Percentiles rank a stretch among this genome's conserved stretches.
These are phyloP conservation scores for Indicator maculatus DNA, from an alignment of 2,113 vertebrate species.

Conservation along the genomic window DNA sequence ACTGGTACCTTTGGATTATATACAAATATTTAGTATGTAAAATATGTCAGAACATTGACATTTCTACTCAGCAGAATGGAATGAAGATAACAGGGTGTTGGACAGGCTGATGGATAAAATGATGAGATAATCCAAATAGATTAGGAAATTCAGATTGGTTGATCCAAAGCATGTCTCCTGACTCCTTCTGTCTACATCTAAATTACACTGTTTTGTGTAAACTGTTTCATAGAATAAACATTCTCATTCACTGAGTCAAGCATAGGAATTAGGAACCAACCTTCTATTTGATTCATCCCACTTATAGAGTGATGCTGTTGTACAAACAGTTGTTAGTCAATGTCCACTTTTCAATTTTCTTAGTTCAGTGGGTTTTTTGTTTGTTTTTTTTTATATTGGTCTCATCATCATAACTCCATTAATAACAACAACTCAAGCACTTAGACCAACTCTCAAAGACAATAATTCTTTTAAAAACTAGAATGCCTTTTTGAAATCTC, in stretches of 20 bases:
- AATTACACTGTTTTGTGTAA: not conserved
- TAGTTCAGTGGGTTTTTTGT: accelerated
- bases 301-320: not conserved
- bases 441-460: not conserved
- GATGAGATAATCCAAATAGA: not conserved
- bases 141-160: not conserved
- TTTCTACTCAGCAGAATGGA: not conserved
- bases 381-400: not conserved
- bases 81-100: not conserved
- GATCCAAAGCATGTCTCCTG: not conserved
- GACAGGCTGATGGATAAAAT: not conserved
- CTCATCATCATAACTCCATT: not conserved
- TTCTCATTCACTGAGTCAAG: not conserved
- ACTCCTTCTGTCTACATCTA: not conserved
- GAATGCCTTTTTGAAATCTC: not conserved
- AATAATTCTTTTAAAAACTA: not conserved
- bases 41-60: not conserved
- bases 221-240: not conserved
- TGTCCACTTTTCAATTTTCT: not conserved
- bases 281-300: not conserved
- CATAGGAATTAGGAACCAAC: not conserved
- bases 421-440: not conserved
- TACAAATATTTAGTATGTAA: not conserved
- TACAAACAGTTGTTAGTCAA: not conserved
- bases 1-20: not conserved